These are phyloP conservation scores for Ochotona curzoniae DNA, from an alignment of 2,113 vertebrate species.

Conservation along the genomic window DNA sequence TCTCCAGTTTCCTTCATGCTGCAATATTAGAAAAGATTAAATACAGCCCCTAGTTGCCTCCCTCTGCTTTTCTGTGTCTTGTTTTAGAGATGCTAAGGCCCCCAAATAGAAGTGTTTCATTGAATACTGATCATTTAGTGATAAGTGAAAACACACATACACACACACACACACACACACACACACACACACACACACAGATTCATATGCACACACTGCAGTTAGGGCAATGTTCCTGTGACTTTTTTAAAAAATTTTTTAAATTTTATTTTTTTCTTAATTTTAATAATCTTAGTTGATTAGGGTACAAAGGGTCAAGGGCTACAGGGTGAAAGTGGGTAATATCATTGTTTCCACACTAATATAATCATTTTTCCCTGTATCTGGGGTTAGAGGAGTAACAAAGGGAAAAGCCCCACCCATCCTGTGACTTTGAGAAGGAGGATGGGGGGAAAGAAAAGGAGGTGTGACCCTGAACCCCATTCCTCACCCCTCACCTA, in stretches of 20 bases:
- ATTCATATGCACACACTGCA: background rate
- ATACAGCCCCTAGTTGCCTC: slow-evolving; percentile 68
- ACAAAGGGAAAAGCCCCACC: too few relatives aligned
- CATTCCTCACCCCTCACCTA: background rate
- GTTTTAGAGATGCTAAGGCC: slow-evolving; percentile 76
- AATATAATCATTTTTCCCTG: too few relatives aligned
- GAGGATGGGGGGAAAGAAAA: slow-evolving; percentile 19
- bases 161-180: too few relatives aligned
- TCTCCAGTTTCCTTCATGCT: slow-evolving; percentile 72
- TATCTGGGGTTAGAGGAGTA: too few relatives aligned
- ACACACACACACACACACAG: background rate
- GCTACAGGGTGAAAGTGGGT: too few relatives aligned
- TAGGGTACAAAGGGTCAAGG: too few relatives aligned
- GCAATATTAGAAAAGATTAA: slow-evolving; percentile 76
- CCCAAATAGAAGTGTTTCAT: slow-evolving; percentile 74
- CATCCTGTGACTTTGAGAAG: slow-evolving; percentile 12
- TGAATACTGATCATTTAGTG: slow-evolving; percentile 70
- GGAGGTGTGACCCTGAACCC: background rate
- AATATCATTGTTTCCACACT: too few relatives aligned
- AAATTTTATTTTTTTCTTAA: too few relatives aligned
- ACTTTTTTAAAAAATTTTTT: too few relatives aligned
- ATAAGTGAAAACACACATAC: slow-evolving; percentile 53
- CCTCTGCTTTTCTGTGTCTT: slow-evolving; percentile 65
- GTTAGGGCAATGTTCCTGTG: slow-evolving; percentile 27
- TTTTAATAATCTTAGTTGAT: too few relatives aligned